Percentiles rank a stretch among this genome's conserved stretches.
phyloP scores from a whole-genome alignment of 2,797 vertebrate species.

The Rhincodon typus region DNA sequence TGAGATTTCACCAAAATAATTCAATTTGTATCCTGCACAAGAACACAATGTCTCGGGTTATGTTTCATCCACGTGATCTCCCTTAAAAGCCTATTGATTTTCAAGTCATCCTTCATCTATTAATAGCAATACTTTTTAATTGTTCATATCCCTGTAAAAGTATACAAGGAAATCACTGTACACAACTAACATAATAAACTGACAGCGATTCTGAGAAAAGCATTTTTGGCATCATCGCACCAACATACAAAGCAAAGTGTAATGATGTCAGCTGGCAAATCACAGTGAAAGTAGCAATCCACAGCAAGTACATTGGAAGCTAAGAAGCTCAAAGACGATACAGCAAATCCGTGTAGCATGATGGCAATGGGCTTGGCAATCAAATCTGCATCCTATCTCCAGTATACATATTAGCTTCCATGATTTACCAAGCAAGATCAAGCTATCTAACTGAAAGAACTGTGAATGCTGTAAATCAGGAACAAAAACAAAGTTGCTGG shows the following conservation, averaged over 20 bases:
- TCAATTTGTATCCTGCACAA: not conserved
- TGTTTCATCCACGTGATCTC: not conserved
- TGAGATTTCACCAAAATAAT: not conserved
- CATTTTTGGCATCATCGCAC: not conserved
- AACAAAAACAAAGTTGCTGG: no score
- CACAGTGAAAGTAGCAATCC: not conserved
- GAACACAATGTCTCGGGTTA: not conserved
- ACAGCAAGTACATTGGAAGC: not conserved
- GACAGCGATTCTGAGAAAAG: not conserved
- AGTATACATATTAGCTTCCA: not conserved
- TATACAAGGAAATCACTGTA: conserved; percentile 28
- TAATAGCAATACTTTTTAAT: conserved; percentile 5
- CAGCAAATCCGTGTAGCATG: not conserved
- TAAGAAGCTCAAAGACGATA: not conserved
- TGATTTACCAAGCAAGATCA: not conserved
- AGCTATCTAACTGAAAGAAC: no score
- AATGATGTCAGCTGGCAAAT: not conserved
- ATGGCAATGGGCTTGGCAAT: not conserved
- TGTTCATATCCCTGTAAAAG: conserved; percentile 12
- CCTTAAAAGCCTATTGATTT: conserved; percentile 20
- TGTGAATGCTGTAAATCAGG: no score
- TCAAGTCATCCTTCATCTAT: conserved; percentile 20
- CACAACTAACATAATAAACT: not conserved
- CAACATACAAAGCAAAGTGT: not conserved
- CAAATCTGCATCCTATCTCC: not conserved